A percentile compares a stretch with the other conserved stretches of the same genome.
Evolutionary conservation across 2,888 invertebrate species (phyloP).

Genomic region (Acleris laterana): DNA sequence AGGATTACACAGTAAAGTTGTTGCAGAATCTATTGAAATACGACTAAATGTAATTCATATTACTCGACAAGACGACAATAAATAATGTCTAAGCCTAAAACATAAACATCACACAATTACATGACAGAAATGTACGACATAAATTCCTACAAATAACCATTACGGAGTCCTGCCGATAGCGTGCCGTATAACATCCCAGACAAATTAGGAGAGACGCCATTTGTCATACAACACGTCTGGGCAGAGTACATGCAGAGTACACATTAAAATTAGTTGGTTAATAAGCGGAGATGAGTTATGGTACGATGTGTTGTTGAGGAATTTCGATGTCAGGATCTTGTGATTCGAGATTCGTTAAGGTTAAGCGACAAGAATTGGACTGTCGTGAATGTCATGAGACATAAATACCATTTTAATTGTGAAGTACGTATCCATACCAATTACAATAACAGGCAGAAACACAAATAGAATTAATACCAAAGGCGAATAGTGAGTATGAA

Average conservation of each 20-base stretch:
- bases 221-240: conserved; percentile 59
- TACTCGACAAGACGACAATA: conserved; percentile 6
- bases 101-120: conserved; percentile 33
- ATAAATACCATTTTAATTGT: too few relatives aligned
- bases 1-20: neutral
- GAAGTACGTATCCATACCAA: too few relatives aligned
- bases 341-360: conserved; percentile 22
- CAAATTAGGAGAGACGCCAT: conserved; percentile 73
- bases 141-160: conserved; percentile 52
- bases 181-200: conserved; percentile 59
- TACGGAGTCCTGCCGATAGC: conserved; percentile 67
- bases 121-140: conserved; percentile 43
- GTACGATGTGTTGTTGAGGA: conserved; percentile 44
- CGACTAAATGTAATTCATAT: neutral
- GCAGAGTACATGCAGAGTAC: conserved; percentile 50
- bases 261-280: conserved; percentile 57
- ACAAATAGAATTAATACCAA: too few relatives aligned
- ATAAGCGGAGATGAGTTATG: conserved; percentile 62
- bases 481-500: too few relatives aligned
- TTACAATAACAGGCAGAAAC: too few relatives aligned
- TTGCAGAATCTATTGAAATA: neutral
- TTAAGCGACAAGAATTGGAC: conserved; percentile 1
- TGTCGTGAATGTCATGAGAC: too few relatives aligned
- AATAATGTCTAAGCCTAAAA: conserved; percentile 23
- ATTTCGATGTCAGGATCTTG: conserved; percentile 38